Evolutionary conservation across 2,797 vertebrate genomes (phyloP).

Genomic region (Chromis chromis): DNA sequence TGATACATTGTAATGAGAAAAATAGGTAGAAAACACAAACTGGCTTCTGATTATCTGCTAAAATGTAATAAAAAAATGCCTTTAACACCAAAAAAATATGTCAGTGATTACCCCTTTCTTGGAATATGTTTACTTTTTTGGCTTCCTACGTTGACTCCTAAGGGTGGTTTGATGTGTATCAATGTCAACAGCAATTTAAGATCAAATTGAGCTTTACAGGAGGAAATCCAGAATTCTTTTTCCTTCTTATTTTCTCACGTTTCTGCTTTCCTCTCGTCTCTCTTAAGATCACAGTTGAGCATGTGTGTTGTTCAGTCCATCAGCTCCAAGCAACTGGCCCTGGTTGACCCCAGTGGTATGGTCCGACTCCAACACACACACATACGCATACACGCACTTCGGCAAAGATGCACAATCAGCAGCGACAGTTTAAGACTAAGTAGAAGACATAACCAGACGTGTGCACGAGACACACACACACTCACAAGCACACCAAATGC

Average conservation of each 20-base stretch:
- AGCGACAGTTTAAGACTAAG: constrained; percentile 14
- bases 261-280: constrained; percentile 14
- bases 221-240: constrained; percentile 21
- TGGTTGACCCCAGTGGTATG: constrained; percentile 56
- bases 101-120: too few relatives aligned
- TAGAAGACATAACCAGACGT: constrained; percentile 10
- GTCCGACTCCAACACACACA: constrained; percentile 11
- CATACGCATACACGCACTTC: constrained; percentile 8
- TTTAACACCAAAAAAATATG: too few relatives aligned
- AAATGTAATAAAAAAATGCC: background rate
- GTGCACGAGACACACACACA: background rate
- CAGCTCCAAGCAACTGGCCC: constrained; percentile 68
- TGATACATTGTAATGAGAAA: too few relatives aligned
- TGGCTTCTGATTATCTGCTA: background rate
- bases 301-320: constrained; percentile 69
- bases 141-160: background rate
- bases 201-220: constrained; percentile 27
- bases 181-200: constrained; percentile 10
- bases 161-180: background rate
- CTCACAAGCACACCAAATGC: constrained; percentile 22
- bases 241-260: constrained; percentile 15
- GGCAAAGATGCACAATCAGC: constrained; percentile 11
- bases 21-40: background rate
- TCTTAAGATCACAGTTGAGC: constrained; percentile 68
- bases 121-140: background rate